Evolutionary conservation across 2,113 vertebrate species (phyloP), one percentile per base, ranked within the genome.

Genomic region (Eulemur macaco): DNA sequence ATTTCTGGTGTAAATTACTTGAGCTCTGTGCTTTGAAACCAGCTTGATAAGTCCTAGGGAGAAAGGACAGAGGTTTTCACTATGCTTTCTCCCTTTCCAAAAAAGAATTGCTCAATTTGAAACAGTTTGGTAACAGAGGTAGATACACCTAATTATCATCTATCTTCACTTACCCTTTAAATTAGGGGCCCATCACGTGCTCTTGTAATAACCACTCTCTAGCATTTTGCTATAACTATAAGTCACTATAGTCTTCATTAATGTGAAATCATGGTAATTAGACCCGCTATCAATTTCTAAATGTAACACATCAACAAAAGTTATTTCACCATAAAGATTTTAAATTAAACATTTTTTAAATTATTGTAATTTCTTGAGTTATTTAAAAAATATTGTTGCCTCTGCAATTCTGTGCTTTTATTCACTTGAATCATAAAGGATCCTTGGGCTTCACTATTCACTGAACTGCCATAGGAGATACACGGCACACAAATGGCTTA

Each of bases 1-100:
- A 98, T 99, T 99, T 45, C 99, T 99, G 18, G 99, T 99, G 97
- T 99, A 99, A 96, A 99, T 99, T 66, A 99, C 99, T 81, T 99
- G 99, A 31, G 99, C 99, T 98, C 99, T 99, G 98, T 99, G 99
- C 98, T 99, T 99, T 93, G 99, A 99, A 95, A 99, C 99, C 86
- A 99, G 98, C 76, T 99, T 99, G 98, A 99, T 99, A 98, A 99
- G 98, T 71, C 99, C 99, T 99, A 20, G 15, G 17, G 11, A 91
- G 5, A 63, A 21, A 50, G 1, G 0, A 37, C 3, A 73, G 4
- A 73, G 4, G 60, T 63, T 63, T 29, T 63, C 27, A 63, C 11
- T 63, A 63, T 63, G 58, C 58, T 76, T 69, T 50, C 37, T 23
- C 18, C 39, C 20, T 60, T 64, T 42, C 15, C 2, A 11, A 74